Percentiles rank a stretch among this genome's conserved stretches.
phyloP scores from a whole-genome alignment of 2,888 invertebrate species.

The Xylota sylvarum region DNA sequence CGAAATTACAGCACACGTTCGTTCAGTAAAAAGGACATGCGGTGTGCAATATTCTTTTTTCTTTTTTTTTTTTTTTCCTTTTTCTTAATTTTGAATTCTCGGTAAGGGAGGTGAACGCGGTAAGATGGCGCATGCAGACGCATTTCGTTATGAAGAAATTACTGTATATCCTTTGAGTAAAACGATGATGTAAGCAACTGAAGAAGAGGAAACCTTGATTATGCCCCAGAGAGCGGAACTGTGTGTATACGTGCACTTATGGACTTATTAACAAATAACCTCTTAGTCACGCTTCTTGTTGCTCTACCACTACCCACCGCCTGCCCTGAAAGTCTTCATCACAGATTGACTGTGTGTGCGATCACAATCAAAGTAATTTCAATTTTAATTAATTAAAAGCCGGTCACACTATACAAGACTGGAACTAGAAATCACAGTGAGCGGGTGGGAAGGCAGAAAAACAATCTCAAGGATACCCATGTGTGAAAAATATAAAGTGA shows the following conservation, averaged over 20 bases:
- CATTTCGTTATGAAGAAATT: conserved; percentile 61
- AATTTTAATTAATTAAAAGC: conserved; percentile 73
- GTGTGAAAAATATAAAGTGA: conserved; percentile 49
- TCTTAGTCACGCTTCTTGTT: conserved; percentile 76
- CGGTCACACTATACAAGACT: conserved; percentile 56
- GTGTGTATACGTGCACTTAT: conserved; percentile 59
- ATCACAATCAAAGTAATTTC: conserved; percentile 71
- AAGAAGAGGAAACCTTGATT: conserved; percentile 54
- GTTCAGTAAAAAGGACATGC: conserved; percentile 48
- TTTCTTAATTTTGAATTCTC: conserved; percentile 2
- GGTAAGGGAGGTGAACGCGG: background rate
- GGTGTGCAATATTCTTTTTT: conserved; percentile 15
- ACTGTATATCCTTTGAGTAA: conserved; percentile 62
- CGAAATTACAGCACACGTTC: conserved; percentile 56
- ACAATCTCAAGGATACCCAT: conserved; percentile 35
- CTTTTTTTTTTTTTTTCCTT: conserved; percentile 11
- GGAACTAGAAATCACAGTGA: conserved; percentile 34
- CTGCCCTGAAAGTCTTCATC: conserved; percentile 5
- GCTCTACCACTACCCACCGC: conserved; percentile 10
- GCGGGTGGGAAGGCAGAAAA: background rate
- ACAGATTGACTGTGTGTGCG: conserved; percentile 38
- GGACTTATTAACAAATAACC: conserved; percentile 75
- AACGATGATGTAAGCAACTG: background rate
- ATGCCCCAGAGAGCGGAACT: conserved; percentile 57
- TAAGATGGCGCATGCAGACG: conserved; percentile 56